A percentile compares a stretch with the other conserved stretches of the same genome.
phyloP scores from a whole-genome alignment of 2,113 vertebrate species.

The Pagrus major region DNA sequence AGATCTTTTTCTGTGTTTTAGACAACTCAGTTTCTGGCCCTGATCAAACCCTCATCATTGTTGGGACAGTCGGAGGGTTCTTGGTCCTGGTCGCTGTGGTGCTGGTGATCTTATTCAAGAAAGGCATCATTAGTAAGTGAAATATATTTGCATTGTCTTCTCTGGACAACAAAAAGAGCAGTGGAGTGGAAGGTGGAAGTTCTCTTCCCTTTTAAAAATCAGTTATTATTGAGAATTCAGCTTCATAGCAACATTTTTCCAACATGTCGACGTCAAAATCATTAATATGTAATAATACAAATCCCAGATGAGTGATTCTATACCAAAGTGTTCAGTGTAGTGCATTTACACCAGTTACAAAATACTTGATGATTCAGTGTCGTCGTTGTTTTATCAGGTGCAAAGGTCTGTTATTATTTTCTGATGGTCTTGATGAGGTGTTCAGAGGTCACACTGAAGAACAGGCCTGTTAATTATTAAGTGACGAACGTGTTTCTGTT shows the following conservation, averaged over 20 bases:
- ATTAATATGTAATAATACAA: too few relatives aligned
- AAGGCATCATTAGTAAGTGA: neutral
- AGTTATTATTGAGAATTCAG: too few relatives aligned
- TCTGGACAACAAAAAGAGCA: too few relatives aligned
- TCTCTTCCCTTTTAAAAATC: too few relatives aligned
- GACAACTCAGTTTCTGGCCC: too few relatives aligned
- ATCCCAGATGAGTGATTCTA: too few relatives aligned
- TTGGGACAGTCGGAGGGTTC: too few relatives aligned
- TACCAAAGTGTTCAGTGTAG: too few relatives aligned
- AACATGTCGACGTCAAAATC: neutral
- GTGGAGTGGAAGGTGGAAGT: too few relatives aligned
- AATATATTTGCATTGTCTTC: neutral
- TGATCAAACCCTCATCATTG: too few relatives aligned
- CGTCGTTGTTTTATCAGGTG: neutral
- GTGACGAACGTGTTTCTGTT: neutral
- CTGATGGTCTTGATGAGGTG: neutral
- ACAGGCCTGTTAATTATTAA: neutral
- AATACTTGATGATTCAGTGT: neutral
- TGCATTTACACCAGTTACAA: neutral
- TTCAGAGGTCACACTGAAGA: neutral
- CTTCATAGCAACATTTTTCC: too few relatives aligned
- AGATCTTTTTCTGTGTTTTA: too few relatives aligned
- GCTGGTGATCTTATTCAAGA: fast-evolving
- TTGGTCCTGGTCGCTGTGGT: fast-evolving
- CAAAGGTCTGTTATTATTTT: slow-evolving; percentile 20